Base-by-base conservation (phyloP, 2,113 vertebrate genomes). In the Xyrauchen texanus region DNA sequence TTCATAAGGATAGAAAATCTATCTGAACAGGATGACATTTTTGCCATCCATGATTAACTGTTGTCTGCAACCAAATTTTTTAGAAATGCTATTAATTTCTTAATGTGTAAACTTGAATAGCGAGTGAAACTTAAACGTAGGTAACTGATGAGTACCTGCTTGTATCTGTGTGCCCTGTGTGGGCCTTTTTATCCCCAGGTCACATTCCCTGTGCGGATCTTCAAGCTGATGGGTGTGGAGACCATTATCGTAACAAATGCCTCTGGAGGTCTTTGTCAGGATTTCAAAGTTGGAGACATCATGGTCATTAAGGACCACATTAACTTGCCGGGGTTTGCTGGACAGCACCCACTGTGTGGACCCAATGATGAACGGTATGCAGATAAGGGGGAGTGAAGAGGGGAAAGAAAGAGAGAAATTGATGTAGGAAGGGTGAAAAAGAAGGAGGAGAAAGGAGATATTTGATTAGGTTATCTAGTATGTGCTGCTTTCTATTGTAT, bases 281-380 rank as follows among this genome's bases (percentile, higher is more conserved):
- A 91, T 82, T 93, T 91, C 49, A 92, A 91, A 69, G 88, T 90
- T 0, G 91, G 92, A 10, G 91, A 91, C 82, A 91, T 92, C 75
- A 92, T 91, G 91, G 76, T 92, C 81, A 90, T 91, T 73, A 92
- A 91, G 76, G 91, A 91, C 81, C 90, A 91, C 80, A 90, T 92
- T 83, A 92, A 91, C 85, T 84, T 92, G 73, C 90, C 92, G 0
- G 92, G 91, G 3, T 90, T 92, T 8, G 89, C 89, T 5, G 91
- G 90, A 68, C 88, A 90, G 44, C 89, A 90, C 45, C 91, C 90
- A 0, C 88, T 92, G 34, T 89, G 86, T 76, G 90, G 89, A 11
- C 90, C 91, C 75, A 92, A 93, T 8, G 91, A 92, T 10, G 90
- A 92, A 83, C 76, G 89, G 88, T 91, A 79, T 0, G 11, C 4